These are phyloP conservation scores for Crotophaga sulcirostris DNA, from an alignment of 2,113 vertebrate species.

Conservation along the genomic window DNA sequence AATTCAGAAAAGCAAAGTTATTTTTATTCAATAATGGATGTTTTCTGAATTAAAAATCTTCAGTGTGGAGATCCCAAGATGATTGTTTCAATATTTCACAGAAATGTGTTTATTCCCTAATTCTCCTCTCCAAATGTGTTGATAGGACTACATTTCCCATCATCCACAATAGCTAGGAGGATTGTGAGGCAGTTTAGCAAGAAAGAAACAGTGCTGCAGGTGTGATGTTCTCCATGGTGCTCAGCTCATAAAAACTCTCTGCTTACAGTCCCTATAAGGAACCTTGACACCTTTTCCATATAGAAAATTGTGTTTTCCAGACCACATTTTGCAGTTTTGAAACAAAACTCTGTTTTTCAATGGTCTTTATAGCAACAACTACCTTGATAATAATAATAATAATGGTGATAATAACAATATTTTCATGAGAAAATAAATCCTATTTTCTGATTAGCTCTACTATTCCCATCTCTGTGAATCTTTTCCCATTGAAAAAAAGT, in stretches of 20 bases:
- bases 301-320: background rate
- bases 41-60: background rate
- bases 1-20: background rate
- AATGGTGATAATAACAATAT: background rate
- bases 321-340: background rate
- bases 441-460: background rate
- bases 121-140: background rate
- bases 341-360: background rate
- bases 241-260: background rate
- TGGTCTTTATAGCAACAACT: background rate
- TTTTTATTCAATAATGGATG: background rate
- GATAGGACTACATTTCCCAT: background rate
- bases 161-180: background rate
- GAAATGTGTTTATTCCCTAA: background rate
- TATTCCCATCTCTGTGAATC: background rate
- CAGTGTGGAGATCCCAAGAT: background rate
- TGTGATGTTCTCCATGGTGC: fast-evolving
- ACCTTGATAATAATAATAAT: background rate
- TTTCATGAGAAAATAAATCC: background rate
- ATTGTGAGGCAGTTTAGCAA: background rate
- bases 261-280: background rate
- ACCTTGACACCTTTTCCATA: background rate
- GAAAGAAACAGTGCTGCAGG: background rate
- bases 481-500: background rate
- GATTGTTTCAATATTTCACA: background rate